phyloP scores from a whole-genome alignment of 2,113 vertebrate species.

The Erythrocercus mccallii region DNA sequence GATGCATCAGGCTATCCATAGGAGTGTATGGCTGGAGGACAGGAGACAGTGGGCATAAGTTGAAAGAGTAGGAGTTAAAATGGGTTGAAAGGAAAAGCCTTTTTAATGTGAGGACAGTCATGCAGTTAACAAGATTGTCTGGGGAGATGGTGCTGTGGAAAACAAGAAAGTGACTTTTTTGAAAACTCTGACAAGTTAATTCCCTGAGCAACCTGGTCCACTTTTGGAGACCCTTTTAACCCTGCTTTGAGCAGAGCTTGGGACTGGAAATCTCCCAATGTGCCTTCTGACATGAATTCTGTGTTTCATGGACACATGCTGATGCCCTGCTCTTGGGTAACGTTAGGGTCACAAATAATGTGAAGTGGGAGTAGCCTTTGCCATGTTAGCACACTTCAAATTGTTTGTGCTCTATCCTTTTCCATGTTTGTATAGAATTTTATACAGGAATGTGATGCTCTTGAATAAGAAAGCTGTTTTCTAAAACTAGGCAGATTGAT shows the following conservation, averaged over 20 bases:
- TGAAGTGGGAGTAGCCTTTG: background rate
- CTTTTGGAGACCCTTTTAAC: background rate
- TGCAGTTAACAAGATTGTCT: background rate
- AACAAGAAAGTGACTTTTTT: background rate
- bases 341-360: background rate
- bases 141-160: background rate
- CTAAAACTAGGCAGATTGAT: background rate
- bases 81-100: background rate
- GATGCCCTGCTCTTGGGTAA: background rate
- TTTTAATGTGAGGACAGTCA: background rate
- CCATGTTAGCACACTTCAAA: background rate
- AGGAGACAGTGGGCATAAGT: background rate
- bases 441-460: background rate
- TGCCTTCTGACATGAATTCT: background rate
- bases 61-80: background rate
- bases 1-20: background rate
- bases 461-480: background rate
- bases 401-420: background rate
- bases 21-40: background rate
- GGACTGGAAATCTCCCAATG: background rate
- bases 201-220: background rate
- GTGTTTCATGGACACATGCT: background rate
- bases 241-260: background rate
- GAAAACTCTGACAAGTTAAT: background rate
- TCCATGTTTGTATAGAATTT: background rate